Evolutionary conservation across 2,797 vertebrate species (phyloP).

Genomic region (Mus minutoides): DNA sequence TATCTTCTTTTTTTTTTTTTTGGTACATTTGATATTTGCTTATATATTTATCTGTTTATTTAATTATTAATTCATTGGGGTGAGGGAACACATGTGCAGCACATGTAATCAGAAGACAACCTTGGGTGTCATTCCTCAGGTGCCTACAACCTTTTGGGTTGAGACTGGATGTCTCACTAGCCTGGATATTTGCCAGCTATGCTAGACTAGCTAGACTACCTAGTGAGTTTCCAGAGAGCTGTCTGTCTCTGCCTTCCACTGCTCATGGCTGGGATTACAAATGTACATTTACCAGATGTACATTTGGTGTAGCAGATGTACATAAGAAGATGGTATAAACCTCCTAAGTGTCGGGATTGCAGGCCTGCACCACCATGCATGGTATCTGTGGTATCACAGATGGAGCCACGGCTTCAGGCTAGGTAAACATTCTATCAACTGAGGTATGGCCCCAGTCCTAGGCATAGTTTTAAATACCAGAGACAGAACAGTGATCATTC

Average conservation of each 20-base stretch:
- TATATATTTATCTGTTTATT: background rate
- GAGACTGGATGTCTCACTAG: background rate
- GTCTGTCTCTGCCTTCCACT: background rate
- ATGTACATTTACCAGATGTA: background rate
- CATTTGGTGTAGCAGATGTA: background rate
- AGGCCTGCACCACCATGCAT: background rate
- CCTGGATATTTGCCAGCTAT: background rate
- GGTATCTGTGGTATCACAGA: background rate
- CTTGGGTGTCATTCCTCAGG: background rate
- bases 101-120: background rate
- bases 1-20: background rate
- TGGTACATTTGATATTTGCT: background rate
- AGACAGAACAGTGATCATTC: background rate
- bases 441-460: background rate
- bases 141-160: background rate
- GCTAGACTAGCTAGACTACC: background rate
- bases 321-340: background rate
- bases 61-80: background rate
- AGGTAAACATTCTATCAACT: background rate
- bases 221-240: background rate
- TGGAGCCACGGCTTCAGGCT: background rate
- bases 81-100: too few relatives aligned
- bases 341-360: background rate
- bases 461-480: background rate
- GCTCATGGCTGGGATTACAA: background rate